These are phyloP conservation scores for Pachycephala philippinensis DNA, from an alignment of 2,113 vertebrate species.

Conservation along the genomic window DNA sequence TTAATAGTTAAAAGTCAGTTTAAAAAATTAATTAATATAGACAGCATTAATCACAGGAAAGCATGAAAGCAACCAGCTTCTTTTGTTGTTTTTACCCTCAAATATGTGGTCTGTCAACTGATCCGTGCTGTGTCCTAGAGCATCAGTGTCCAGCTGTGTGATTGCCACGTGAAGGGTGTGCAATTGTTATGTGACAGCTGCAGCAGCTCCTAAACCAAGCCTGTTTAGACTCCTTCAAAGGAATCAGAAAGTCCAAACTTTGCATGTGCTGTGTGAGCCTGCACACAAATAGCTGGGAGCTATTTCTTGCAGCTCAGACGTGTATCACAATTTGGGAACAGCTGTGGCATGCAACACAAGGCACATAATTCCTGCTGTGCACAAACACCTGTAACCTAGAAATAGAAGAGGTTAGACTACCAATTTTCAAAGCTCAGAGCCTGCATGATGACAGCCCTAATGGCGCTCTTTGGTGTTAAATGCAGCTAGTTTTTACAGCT, in stretches of 20 bases:
- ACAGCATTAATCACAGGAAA: not conserved
- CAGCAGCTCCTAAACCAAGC: not conserved
- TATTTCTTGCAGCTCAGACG: not conserved
- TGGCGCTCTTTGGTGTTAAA: not conserved
- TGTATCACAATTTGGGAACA: not conserved
- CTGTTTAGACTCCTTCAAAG: not conserved
- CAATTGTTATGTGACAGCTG: not conserved
- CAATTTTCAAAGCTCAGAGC: not conserved
- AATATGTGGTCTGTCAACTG: not conserved
- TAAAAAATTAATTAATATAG: not conserved
- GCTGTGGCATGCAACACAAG: not conserved
- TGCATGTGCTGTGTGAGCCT: not conserved
- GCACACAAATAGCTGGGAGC: not conserved
- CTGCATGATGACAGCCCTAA: not conserved
- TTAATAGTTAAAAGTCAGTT: not conserved
- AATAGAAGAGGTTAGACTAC: not conserved
- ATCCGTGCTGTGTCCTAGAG: not conserved
- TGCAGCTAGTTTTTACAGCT: not conserved
- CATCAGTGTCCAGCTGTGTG: not conserved
- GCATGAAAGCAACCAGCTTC: not conserved
- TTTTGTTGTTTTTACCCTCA: not conserved
- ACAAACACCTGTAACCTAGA: not conserved
- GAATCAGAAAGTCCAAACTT: not conserved
- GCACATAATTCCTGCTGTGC: not conserved
- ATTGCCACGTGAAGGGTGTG: accelerated